Conservation (phyloP, 2,888 invertebrate species). For the Xiphydria camelus region DNA sequence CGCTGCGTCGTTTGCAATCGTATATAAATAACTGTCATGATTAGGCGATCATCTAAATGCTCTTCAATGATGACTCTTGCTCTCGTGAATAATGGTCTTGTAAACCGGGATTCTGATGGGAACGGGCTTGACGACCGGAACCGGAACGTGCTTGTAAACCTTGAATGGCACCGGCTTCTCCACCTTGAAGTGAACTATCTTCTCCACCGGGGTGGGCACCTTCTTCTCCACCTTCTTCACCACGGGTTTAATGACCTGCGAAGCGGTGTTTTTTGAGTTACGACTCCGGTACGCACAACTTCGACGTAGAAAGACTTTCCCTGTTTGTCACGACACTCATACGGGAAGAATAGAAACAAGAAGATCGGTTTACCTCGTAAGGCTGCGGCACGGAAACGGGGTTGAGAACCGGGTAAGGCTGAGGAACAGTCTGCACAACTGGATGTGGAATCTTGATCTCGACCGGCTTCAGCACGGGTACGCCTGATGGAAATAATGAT, state of each 20-base stretch:
- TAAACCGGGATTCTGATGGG: slow-evolving; percentile 72
- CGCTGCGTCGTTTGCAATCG: no score
- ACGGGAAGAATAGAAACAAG: background rate
- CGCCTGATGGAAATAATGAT: slow-evolving; percentile 35
- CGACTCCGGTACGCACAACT: background rate
- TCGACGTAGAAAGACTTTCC: background rate
- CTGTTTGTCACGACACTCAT: no score
- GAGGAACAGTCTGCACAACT: slow-evolving; percentile 61
- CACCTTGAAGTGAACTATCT: slow-evolving; percentile 68
- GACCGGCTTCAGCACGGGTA: slow-evolving; percentile 65
- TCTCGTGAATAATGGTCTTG: slow-evolving; percentile 70
- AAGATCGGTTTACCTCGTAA: slow-evolving; percentile 28
- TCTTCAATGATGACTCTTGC: slow-evolving; percentile 55
- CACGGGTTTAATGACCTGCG: slow-evolving; percentile 38
- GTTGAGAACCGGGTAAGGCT: slow-evolving; percentile 68
- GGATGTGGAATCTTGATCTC: slow-evolving; percentile 63
- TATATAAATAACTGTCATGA: no score
- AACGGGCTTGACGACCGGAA: slow-evolving; percentile 67
- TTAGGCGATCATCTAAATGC: no score
- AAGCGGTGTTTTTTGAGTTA: background rate
- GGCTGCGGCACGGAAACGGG: slow-evolving; percentile 66
- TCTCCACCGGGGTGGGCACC: slow-evolving; percentile 68
- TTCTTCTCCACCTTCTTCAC: slow-evolving; percentile 40
- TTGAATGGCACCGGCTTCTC: slow-evolving; percentile 72
- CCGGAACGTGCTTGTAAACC: slow-evolving; percentile 66